phyloP scores from a whole-genome alignment of 2,113 vertebrate genomes.

The Solenodon paradoxus region DNA sequence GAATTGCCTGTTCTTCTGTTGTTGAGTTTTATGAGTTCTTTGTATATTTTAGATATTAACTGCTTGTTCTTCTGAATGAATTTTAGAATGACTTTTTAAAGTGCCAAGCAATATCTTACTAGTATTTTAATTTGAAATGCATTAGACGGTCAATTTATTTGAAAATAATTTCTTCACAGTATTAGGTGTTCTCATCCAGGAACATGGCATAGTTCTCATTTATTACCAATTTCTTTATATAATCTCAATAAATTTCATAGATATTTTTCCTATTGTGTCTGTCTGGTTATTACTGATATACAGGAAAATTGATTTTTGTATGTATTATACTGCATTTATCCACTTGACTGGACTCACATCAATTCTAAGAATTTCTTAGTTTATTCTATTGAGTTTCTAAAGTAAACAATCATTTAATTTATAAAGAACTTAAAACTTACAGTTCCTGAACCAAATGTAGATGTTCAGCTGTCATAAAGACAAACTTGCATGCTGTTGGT shows the following conservation, averaged over 20 bases:
- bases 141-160: slow-evolving; percentile 8
- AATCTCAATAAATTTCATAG: background rate
- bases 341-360: background rate
- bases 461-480: slow-evolving; percentile 15
- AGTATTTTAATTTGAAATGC: background rate
- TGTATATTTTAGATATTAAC: too few relatives aligned
- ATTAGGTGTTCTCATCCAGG: background rate
- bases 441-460: background rate
- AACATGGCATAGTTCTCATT: background rate
- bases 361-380: slow-evolving; percentile 4
- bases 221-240: background rate
- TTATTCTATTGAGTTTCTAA: slow-evolving; percentile 19
- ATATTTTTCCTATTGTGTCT: background rate
- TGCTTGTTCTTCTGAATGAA: background rate
- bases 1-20: too few relatives aligned
- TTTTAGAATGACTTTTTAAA: slow-evolving; percentile 43
- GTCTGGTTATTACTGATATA: background rate
- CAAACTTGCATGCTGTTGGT: background rate
- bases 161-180: background rate
- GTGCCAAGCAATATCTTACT: background rate
- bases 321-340: slow-evolving; percentile 5
- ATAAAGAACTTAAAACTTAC: background rate
- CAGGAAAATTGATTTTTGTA: background rate
- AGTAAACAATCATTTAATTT: background rate
- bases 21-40: too few relatives aligned